Percentiles rank a stretch among this genome's conserved stretches.
These are phyloP conservation scores for Sabatieria punctata DNA, from an alignment of 2,888 invertebrate genomes.

Conservation along the genomic window DNA sequence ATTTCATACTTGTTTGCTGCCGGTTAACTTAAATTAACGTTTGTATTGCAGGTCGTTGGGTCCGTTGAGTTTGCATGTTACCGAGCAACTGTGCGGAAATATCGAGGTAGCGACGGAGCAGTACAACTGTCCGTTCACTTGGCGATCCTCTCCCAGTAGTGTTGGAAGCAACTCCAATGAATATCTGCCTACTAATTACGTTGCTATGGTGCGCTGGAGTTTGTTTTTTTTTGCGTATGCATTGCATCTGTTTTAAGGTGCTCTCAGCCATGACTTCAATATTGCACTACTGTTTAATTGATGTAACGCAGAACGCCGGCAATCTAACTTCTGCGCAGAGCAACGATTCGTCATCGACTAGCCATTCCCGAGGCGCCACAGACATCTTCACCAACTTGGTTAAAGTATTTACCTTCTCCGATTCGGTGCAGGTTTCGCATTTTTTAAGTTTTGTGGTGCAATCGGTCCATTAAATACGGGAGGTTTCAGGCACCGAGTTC, in stretches of 20 bases:
- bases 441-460: no score
- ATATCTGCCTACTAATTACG: slow-evolving; percentile 19
- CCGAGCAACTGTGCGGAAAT: slow-evolving; percentile 60
- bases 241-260: slow-evolving; percentile 12
- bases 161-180: slow-evolving; percentile 5
- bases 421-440: slow-evolving; percentile 24
- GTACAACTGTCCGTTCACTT: neutral
- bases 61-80: slow-evolving; percentile 55
- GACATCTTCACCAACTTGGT: slow-evolving; percentile 62
- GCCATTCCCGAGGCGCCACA: no score
- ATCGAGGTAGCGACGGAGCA: slow-evolving; percentile 46
- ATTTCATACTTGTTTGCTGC: neutral
- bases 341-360: no score
- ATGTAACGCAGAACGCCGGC: no score
- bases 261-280: slow-evolving; percentile 25
- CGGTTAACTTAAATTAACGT: no score
- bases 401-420: slow-evolving; percentile 51
- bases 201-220: slow-evolving; percentile 12
- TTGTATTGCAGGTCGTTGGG: slow-evolving; percentile 49
- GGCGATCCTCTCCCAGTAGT: neutral
- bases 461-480: no score
- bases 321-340: no score
- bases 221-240: neutral
- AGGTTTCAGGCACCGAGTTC: no score
- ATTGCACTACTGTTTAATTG: slow-evolving; percentile 26